phyloP scores from a whole-genome alignment of 1,140 invertebrate genomes.

The Drosophila paulistorum region DNA sequence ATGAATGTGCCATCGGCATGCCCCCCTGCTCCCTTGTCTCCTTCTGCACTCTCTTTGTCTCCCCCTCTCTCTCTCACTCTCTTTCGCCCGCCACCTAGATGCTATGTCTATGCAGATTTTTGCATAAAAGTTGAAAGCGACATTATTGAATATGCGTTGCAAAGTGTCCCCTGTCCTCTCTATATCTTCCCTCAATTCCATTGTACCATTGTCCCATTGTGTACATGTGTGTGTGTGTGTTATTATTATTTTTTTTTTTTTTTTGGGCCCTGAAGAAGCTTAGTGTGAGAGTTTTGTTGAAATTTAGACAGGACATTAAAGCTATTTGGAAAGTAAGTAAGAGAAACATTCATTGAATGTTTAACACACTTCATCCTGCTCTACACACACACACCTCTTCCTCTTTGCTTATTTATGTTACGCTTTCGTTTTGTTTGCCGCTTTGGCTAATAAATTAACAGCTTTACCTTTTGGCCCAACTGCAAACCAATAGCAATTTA shows the following conservation, averaged over 20 bases:
- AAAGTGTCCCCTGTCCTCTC: background rate
- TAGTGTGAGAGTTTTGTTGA: conserved; percentile 62
- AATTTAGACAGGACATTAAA: conserved; percentile 69
- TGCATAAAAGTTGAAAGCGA: conserved; percentile 78
- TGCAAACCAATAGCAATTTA: conserved; percentile 77
- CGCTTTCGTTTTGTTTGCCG: conserved; percentile 67
- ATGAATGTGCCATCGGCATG: conserved; percentile 57
- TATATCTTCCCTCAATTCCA: background rate
- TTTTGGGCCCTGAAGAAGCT: conserved; percentile 39
- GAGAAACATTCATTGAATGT: conserved; percentile 39
- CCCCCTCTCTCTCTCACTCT: no score
- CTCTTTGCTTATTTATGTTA: conserved; percentile 67
- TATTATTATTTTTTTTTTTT: background rate
- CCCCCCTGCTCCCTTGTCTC: background rate
- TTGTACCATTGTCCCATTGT: conserved; percentile 58
- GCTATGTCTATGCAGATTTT: conserved; percentile 52
- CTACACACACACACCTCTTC: background rate
- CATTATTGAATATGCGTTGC: conserved; percentile 78
- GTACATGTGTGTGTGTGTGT: conserved; percentile 11
- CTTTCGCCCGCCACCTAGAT: background rate
- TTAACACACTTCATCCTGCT: conserved; percentile 17
- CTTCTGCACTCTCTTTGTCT: background rate
- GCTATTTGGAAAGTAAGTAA: conserved; percentile 30
- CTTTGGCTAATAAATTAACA: conserved; percentile 74
- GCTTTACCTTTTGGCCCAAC: conserved; percentile 72